Percentiles rank a stretch among this genome's conserved stretches.
phyloP scores from a whole-genome alignment of 2,113 vertebrate species.

The Malurus cyaneus region DNA sequence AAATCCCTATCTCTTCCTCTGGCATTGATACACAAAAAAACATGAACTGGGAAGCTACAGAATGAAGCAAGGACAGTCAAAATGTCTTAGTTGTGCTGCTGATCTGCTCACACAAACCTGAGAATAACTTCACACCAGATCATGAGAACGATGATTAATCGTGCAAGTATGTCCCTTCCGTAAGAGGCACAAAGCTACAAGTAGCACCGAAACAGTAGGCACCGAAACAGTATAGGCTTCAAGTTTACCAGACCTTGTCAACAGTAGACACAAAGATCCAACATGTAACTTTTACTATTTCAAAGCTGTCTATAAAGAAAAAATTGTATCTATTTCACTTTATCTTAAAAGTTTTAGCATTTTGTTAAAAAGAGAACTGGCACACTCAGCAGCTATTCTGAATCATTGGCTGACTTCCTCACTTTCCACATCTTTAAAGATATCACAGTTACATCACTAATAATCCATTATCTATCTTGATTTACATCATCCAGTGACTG shows the following conservation, averaged over 20 bases:
- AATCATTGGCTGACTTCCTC: neutral
- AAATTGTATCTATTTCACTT: neutral
- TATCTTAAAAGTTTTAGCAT: neutral
- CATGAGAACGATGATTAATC: conserved; percentile 1
- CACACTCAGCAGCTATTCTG: neutral
- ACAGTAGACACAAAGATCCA: neutral
- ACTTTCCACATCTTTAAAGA: neutral
- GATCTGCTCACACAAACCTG: neutral
- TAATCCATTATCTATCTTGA: neutral
- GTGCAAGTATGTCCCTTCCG: neutral
- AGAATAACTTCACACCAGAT: neutral
- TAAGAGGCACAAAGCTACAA: neutral
- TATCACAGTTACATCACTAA: neutral
- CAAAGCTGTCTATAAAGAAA: neutral
- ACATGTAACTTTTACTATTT: neutral
- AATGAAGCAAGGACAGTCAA: neutral
- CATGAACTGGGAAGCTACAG: neutral
- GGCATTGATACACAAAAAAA: neutral
- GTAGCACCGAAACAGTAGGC: neutral
- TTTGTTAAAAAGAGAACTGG: neutral
- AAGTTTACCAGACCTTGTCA: neutral
- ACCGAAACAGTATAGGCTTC: neutral
- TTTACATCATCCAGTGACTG: neutral
- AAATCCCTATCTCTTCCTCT: neutral
- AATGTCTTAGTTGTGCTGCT: neutral